Evolutionary conservation across 2,888 invertebrate species (phyloP), one percentile per base, ranked within the genome.

Genomic region (Apotomis turbidana): DNA sequence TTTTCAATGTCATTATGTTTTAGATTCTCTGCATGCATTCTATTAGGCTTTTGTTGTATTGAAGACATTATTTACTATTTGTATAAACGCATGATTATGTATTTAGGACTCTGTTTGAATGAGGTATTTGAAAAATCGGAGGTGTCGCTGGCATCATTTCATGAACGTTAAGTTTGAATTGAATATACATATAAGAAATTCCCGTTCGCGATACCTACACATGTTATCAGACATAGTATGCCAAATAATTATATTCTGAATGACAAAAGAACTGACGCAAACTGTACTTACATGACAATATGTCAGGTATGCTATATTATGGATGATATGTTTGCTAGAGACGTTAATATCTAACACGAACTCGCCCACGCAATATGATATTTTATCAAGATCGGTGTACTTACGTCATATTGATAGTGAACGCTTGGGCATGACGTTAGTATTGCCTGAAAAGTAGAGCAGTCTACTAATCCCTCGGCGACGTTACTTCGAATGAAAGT

Each of bases 331-430:
- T 52, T 67, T 58, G 57, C 44, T 36, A 58, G 55, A 66, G 44
- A 66, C 49, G 41, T 41, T 41, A 41, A 68, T 60, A 68, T 68
- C 54, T 36, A 46, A 68, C n/a, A 61, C 46, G 12, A 46, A 52
- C 54, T 15, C 54, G 61, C 60, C 68, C 44, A 68, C 61, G 27
- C 66, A 58, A 27, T 67, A 46, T 15, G 66, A 64, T 55, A 66
- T 66, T 57, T 67, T 67, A 66, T 61, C 68, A 55, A 61, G 68
- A 61, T 61, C 46, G 13, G 38, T 52, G 13, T 59, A 64, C 64
- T 46, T 67, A 64, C 64, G 57, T 67, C 36, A 63, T 58, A 13
- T 15, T 58, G 67, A 57, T 51, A 67, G 58, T 58, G 36, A 51
- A 46, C 57, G 46, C 9, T 66, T 68, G 55, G 49, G 62, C 57